Conservation (phyloP, 2,888 invertebrate species). For the Tetragnatha montana region DNA sequence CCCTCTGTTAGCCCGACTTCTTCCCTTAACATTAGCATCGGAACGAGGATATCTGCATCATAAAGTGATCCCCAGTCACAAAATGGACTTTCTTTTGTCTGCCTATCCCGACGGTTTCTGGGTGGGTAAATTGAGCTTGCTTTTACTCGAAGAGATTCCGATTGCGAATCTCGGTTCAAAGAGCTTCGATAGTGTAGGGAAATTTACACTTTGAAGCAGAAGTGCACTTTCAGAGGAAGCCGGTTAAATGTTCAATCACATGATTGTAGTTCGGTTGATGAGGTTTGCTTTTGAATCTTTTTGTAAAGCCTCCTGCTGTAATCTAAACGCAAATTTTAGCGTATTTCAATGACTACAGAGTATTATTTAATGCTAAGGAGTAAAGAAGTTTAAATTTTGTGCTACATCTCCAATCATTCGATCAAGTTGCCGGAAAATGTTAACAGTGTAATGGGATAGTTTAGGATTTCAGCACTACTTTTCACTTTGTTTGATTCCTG, state of each 20-base stretch:
- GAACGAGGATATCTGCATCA: slow-evolving; percentile 14
- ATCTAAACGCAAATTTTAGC: no score
- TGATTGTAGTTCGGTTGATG: not conserved
- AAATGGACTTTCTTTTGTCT: slow-evolving; percentile 9
- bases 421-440: no score
- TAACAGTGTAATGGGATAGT: no score
- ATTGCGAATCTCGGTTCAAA: not conserved
- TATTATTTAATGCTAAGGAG: no score
- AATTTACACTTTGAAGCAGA: not conserved
- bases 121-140: not conserved
- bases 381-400: no score
- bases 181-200: not conserved
- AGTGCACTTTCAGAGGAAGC: not conserved
- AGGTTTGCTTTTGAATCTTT: not conserved
- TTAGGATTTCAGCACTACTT: no score
- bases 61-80: not conserved
- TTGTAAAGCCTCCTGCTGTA: no score
- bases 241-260: not conserved
- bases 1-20: not conserved
- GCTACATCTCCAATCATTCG: no score
- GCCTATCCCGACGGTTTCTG: not conserved
- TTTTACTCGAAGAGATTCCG: not conserved
- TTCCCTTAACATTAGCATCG: slow-evolving; percentile 6
- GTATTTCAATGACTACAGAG: no score
- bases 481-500: no score